phyloP scores from a whole-genome alignment of 2,888 invertebrate species.

The Mantis religiosa region DNA sequence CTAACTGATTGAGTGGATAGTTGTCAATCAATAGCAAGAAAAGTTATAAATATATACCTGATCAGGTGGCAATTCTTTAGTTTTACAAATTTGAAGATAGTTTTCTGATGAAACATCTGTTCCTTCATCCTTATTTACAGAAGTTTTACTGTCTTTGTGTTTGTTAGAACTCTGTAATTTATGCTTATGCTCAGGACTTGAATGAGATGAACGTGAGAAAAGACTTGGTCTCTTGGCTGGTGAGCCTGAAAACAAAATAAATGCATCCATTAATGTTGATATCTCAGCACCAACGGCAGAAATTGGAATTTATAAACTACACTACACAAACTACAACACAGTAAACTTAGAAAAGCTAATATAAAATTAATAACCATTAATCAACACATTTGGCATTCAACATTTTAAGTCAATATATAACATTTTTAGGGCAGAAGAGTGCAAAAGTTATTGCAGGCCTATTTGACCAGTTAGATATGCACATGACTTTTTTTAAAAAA shows the following conservation, averaged over 20 bases:
- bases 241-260: conserved; percentile 32
- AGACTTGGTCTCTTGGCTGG: conserved; percentile 35
- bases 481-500: no score
- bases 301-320: no score
- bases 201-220: conserved; percentile 25
- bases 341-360: no score
- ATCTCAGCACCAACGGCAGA: no score
- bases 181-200: conserved; percentile 34
- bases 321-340: no score
- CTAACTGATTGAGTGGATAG: no score
- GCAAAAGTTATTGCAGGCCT: no score
- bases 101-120: conserved; percentile 17
- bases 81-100: conserved; percentile 35
- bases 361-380: no score
- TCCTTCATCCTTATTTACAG: conserved; percentile 22
- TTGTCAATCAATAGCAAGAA: background rate
- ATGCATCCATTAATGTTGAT: background rate
- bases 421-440: no score
- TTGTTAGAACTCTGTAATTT: background rate
- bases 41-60: conserved; percentile 31
- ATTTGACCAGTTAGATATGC: no score
- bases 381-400: no score
- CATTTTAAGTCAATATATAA: no score
- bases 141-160: conserved; percentile 7
- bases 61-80: conserved; percentile 35